Base-by-base conservation (phyloP, 2,888 invertebrate species). In the Morinoia aosen region DNA sequence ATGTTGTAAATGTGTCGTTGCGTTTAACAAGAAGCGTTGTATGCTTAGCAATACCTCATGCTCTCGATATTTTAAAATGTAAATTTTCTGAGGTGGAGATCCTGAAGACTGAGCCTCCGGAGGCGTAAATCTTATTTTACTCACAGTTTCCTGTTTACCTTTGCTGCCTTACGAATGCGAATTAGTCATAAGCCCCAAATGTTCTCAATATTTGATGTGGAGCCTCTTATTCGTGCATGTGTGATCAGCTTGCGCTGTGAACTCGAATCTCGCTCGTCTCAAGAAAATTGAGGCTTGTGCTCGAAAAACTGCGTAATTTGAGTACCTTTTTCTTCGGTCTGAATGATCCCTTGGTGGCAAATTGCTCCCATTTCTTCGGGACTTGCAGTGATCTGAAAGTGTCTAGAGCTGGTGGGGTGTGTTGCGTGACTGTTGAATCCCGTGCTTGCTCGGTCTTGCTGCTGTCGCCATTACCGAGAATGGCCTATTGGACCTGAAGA, bases 401-500 rank as follows among this genome's bases (percentile, higher is more conserved):
- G 90, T 90, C 90, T 39, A 48, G 90, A 90, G 90, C 90, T 90
- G 90, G 90, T 14, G 12, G 90, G 90, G 90, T 90, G 90, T 90
- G 90, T 90, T 56, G 56, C 93, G 93, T 57, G 93, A 93, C 93
- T 93, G 57, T 57, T 93, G 93, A 25, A 93, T 56, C 48, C 57
- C 4, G 48, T 57, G 93, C 91, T 93, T 93, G 58, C 93, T 57
- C n/a, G 57, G 93, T 57, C 93, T 57, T 33, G 93, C 57, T 93
- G 93, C 93, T 93, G 93, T 93, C 93, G 93, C 93, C 93, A 93
- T 93, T 93, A 93, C 93, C 56, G 19, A 33, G 57, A 93, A 93
- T 93, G 93, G 93, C 93, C 93, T 57, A 93, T 93, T 93, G 93
- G 93, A 93, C 57, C 93, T 93, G 93, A 93, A 93, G 58, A 93